Evolutionary conservation across 2,888 invertebrate genomes (phyloP), one percentile per base, ranked within the genome.

Genomic region (Ophion obscuratus): DNA sequence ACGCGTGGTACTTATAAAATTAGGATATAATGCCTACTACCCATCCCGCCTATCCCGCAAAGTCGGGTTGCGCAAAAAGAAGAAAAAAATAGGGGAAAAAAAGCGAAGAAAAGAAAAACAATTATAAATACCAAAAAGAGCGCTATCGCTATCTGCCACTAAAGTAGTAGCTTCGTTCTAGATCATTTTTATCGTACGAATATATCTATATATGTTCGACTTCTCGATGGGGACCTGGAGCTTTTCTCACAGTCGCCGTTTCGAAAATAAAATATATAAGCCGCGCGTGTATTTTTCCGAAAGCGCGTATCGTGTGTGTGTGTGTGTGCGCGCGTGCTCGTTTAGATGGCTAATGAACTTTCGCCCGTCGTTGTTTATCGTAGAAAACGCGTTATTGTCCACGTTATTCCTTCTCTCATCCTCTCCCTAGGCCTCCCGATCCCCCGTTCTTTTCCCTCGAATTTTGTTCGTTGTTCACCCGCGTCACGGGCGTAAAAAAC

Each of bases 101-200:
- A 53, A 14, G 76, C 40, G 62, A 11, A 62, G 44, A 53, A 70
- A 6, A 71, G n/a, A n/a, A 59, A 57, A 71, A 61, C 62, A 53
- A 9, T 31, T 44, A 62, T 36, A 64, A 80, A 64, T 71, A 64
- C 47, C 53, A 66, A 53, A 73, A 68, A 61, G 61, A 67, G 57
- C 62, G 70, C 59, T 61, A 70, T 73, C 78, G 62, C 24, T 62
- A 68, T 76, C 79, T 76, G 64, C 82, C 70, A 80, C 70, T 70
- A 47, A 59, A 53, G 53, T 47, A 59, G 47, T 82, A 75, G 85
- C 75, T 79, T 83, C 76, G 71, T 82, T 76, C n/a, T 79, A 85
- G 79, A 66, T 64, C 68, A 24, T 44, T 62, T 82, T 68, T 59
- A 78, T 66, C 74, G 68, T 77, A 71, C 77, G 70, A 40, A 67